Percentiles rank a stretch among this genome's conserved stretches.
Conservation (phyloP, 2,113 vertebrate species). For the Channa argus region DNA sequence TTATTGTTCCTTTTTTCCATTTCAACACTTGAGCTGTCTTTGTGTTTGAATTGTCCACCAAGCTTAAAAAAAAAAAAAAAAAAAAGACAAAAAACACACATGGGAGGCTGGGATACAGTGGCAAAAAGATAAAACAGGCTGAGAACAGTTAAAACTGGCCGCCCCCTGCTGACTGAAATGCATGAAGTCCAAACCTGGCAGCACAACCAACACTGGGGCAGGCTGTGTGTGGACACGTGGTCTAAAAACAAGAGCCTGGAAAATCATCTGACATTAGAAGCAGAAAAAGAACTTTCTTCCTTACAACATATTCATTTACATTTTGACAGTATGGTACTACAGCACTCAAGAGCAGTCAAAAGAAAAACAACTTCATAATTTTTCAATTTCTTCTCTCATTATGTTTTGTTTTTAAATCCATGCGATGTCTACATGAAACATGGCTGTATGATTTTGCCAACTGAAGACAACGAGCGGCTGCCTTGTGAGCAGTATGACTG, state of each 20-base stretch:
- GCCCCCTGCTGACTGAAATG: slow-evolving; percentile 75
- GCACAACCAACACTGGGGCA: slow-evolving; percentile 2
- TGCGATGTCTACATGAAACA: background rate
- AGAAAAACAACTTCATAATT: slow-evolving; percentile 23
- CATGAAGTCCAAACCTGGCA: slow-evolving; percentile 42
- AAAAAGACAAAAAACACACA: slow-evolving; percentile 25
- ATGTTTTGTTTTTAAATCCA: slow-evolving; percentile 4
- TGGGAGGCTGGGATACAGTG: slow-evolving; percentile 50
- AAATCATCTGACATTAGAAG: slow-evolving; percentile 26
- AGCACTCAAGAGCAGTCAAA: slow-evolving; percentile 27
- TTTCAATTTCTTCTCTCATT: background rate
- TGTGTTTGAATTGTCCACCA: slow-evolving; percentile 83
- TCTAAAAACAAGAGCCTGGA: slow-evolving; percentile 33
- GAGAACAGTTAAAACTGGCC: slow-evolving; percentile 55
- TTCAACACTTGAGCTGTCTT: slow-evolving; percentile 82
- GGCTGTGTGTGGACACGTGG: slow-evolving; percentile 10
- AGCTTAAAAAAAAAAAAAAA: slow-evolving; percentile 61
- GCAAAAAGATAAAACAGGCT: slow-evolving; percentile 42
- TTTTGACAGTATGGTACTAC: slow-evolving; percentile 27
- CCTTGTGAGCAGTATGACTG: background rate
- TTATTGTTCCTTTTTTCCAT: slow-evolving; percentile 83
- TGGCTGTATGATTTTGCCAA: background rate
- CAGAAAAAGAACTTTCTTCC: slow-evolving; percentile 31
- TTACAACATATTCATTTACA: slow-evolving; percentile 51
- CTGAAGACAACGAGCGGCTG: slow-evolving; percentile 8